Base-by-base conservation (phyloP, 2,113 vertebrate species). In the Formicarius rufipectus region DNA sequence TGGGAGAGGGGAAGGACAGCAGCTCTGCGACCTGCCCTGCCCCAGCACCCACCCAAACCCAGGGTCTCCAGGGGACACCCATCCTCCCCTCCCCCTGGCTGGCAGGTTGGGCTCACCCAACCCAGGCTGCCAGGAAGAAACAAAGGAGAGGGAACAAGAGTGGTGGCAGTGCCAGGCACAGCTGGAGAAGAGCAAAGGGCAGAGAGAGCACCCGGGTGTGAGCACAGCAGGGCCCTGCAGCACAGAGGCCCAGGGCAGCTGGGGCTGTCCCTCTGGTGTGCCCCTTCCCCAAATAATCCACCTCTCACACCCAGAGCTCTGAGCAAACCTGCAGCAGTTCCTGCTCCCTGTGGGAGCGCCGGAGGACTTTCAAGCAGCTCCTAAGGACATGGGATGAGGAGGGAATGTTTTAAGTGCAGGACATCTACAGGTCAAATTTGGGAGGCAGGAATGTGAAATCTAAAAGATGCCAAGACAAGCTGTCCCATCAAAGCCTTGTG, bases 1-100 rank as follows among this genome's bases (percentile, higher is more conserved):
- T 99, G 73, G 50, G 58, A 84, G 84, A 12, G 35, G 24, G 79
- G 27, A 68, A 59, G 69, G 82, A 72, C 27, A 59, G 12, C 40
- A 37, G 5, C 31, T 79, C 73, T 20, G 39, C 17, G 6, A 95
- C 21, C 53, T 47, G 63, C 68, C 74, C 72, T 31, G 55, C 63
- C 31, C 0, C 75, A 25, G 60, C 9, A 18, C 0, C 58, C 12
- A 18, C 58, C 30, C 79, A 45, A 21, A 49, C 7, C 27, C 18
- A 24, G 14, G 1, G 47, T 4, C 33, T 20, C 30, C 73, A 33
- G 39, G 20, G 6, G 12, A 52, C 63, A 67, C 13, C 49, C 13
- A 1, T 6, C 56, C 24, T 24, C 35, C 60, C 45, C 56, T 27
- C 24, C 35, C 60, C 45, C 42, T 12, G 10, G 52, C 75, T 77